Conservation (phyloP, 1,140 invertebrate species). For the Choristoneura fumiferana region DNA sequence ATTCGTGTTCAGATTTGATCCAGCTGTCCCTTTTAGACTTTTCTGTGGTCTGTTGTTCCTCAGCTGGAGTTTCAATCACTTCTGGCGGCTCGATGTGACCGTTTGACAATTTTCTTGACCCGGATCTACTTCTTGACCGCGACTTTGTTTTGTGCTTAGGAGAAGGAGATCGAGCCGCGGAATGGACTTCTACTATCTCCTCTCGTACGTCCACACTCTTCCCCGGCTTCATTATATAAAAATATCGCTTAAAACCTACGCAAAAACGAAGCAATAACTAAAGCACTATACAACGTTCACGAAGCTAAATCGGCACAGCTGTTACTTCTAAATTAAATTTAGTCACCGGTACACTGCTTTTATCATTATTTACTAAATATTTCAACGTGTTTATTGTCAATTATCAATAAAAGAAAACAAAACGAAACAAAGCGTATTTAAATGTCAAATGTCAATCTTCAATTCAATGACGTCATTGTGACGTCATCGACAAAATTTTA, state of each 20-base stretch:
- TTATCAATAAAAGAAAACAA: slow-evolving; percentile 15
- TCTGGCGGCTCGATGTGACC: slow-evolving; percentile 49
- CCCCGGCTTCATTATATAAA: slow-evolving; percentile 57
- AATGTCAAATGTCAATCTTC: slow-evolving; percentile 45
- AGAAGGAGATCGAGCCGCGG: slow-evolving; percentile 57
- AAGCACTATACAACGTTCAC: slow-evolving; percentile 33
- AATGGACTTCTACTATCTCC: slow-evolving; percentile 67
- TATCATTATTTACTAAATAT: neutral
- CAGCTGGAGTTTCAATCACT: slow-evolving; percentile 23
- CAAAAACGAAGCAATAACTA: slow-evolving; percentile 22
- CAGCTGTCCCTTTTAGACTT: slow-evolving; percentile 64
- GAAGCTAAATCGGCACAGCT: neutral
- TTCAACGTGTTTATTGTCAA: neutral
- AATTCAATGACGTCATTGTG: slow-evolving; percentile 59
- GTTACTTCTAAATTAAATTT: neutral
- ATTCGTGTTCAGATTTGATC: slow-evolving; percentile 75
- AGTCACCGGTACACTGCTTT: neutral
- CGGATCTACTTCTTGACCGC: slow-evolving; percentile 49
- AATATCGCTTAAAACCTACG: slow-evolving; percentile 29
- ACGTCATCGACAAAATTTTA: slow-evolving; percentile 43
- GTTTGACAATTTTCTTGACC: slow-evolving; percentile 63
- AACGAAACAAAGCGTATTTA: slow-evolving; percentile 47
- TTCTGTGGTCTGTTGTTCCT: slow-evolving; percentile 33
- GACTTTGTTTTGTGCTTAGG: slow-evolving; percentile 55
- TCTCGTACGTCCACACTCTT: slow-evolving; percentile 62